A percentile compares a stretch with the other conserved stretches of the same genome.
phyloP scores from a whole-genome alignment of 2,888 invertebrate species.

The Ceratothoa steindachneri region DNA sequence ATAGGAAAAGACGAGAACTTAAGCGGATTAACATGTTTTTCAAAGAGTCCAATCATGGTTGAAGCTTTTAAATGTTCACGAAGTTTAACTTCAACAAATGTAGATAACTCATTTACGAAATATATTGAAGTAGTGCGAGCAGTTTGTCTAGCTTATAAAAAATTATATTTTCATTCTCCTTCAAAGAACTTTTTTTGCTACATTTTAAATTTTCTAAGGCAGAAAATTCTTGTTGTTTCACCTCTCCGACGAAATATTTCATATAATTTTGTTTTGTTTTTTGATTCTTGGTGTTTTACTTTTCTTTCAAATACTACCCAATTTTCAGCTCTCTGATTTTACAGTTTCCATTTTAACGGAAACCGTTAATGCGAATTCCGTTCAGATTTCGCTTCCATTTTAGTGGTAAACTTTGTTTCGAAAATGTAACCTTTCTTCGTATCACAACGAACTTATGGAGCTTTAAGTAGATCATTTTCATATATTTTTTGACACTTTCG shows the following conservation, averaged over 20 bases:
- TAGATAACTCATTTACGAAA: background rate
- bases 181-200: background rate
- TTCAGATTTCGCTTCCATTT: too few species aligned
- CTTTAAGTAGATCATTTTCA: too few species aligned
- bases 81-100: background rate
- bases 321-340: background rate
- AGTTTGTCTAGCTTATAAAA: background rate
- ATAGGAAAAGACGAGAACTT: too few species aligned
- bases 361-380: too few species aligned
- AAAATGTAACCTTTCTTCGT: too few species aligned
- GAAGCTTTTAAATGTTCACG: background rate
- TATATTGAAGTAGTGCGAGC: background rate
- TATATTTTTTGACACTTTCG: too few species aligned
- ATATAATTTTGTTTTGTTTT: background rate
- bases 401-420: too few species aligned
- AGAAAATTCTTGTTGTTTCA: background rate
- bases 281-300: background rate
- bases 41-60: background rate
- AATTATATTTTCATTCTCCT: background rate
- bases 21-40: too few species aligned
- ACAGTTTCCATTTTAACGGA: too few species aligned
- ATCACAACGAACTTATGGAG: too few species aligned
- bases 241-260: background rate
- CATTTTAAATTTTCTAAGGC: background rate
- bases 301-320: background rate